Base-by-base conservation (phyloP, 2,888 invertebrate species). In the Ectropis crepuscularia region DNA sequence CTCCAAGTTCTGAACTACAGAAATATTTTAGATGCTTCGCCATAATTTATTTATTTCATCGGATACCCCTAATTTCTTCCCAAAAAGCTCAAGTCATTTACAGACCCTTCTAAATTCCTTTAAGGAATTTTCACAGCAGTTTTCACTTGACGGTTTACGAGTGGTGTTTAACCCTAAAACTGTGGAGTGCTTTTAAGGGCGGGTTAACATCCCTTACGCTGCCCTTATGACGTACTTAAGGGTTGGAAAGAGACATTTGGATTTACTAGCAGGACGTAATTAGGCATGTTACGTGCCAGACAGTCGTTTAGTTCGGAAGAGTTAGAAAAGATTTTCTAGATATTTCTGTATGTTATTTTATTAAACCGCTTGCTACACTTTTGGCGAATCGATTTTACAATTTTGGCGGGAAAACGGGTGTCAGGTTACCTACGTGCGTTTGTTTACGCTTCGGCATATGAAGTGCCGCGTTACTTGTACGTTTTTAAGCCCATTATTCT, bases 181-280 rank as follows among this genome's bases (percentile, higher is more conserved):
- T 12, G 60, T 55, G 53, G 48, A 49, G 61, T 47, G 49, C 63
- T 42, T 37, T 53, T 65, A 48, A 61, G 64, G 70, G 60, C 41
- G 46, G 57, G 51, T 65, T 61, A 61, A 64, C 65, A 67, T 28
- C 61, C 64, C 54, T 61, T 61, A 48, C 49, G 48, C 53, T 61
- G 71, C 47, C 62, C 68, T 71, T 67, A 67, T 65, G 61, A 51
- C 65, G 45, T 60, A 67, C 65, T 69, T 62, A 69, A 62, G 61
- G 48, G 53, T 43, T 63, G 61, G 61, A 63, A 57, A 61, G 68
- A 60, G 57, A 55, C 69, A 61, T 65, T 66, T 42, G 51, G 66
- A 49, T 66, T 70, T 72, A 70, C 69, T 59, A 61, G 43, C 64
- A 53, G 28, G 7, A 46, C 39, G 53, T 72, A 72, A 70, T 71